Percentiles rank a stretch among this genome's conserved stretches.
Evolutionary conservation across 2,113 vertebrate genomes (phyloP).

Genomic region (Catharus minimus): DNA sequence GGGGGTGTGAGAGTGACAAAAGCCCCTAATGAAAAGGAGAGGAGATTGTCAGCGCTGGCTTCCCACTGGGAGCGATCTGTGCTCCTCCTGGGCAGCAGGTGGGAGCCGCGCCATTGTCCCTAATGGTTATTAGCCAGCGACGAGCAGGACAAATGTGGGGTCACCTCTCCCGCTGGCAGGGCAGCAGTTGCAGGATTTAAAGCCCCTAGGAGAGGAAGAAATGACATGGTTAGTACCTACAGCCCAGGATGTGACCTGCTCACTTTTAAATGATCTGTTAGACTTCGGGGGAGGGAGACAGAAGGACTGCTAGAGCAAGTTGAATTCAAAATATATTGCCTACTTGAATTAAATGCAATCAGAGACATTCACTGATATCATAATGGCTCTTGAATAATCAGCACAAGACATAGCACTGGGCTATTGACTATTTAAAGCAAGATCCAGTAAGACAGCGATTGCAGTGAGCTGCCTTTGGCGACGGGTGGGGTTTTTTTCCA

Average conservation of each 20-base stretch:
- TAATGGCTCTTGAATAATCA: conserved; percentile 64
- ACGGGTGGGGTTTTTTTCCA: conserved; percentile 20
- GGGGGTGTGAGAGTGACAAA: conserved; percentile 25
- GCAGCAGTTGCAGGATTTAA: conserved; percentile 81
- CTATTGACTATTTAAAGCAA: conserved; percentile 45
- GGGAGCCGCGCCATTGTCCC: conserved; percentile 78
- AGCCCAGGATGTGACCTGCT: conserved; percentile 54
- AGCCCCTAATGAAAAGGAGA: conserved; percentile 59
- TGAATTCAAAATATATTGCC: conserved; percentile 61
- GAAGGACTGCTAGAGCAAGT: not conserved
- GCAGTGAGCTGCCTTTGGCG: not conserved
- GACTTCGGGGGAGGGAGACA: conserved; percentile 40
- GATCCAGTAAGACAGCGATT: conserved; percentile 45
- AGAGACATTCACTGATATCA: conserved; percentile 60
- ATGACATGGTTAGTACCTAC: conserved; percentile 71
- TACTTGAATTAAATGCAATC: conserved; percentile 71
- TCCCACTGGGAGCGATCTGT: conserved; percentile 70
- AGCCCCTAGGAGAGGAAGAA: conserved; percentile 77
- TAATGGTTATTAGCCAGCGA: conserved; percentile 86
- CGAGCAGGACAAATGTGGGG: conserved; percentile 83
- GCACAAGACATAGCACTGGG: conserved; percentile 66
- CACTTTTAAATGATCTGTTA: conserved; percentile 52
- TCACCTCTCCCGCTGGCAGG: conserved; percentile 82
- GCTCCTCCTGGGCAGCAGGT: conserved; percentile 86
- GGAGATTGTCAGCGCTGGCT: conserved; percentile 51